phyloP scores from a whole-genome alignment of 2,113 vertebrate genomes.

The Setophaga kirtlandii region DNA sequence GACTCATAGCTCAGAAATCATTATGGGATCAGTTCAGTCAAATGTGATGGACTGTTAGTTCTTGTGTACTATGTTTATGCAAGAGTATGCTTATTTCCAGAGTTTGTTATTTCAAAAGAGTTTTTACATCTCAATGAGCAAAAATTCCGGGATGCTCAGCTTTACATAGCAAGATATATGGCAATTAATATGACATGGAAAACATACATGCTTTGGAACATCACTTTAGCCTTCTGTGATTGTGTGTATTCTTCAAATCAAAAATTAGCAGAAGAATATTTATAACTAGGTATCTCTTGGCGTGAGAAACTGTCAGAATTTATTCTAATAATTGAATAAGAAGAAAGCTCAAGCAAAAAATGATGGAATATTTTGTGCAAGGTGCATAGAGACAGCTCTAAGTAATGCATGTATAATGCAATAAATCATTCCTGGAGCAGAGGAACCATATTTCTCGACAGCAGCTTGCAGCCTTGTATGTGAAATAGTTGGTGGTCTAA shows the following conservation, averaged over 20 bases:
- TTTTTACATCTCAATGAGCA: fast-evolving
- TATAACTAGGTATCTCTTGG: neutral
- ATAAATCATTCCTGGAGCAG: neutral
- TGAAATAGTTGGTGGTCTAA: neutral
- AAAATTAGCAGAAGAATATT: neutral
- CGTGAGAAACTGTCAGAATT: neutral
- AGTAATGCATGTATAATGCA: neutral
- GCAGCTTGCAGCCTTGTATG: neutral
- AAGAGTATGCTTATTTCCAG: neutral
- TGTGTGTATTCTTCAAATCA: neutral
- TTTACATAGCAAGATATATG: neutral
- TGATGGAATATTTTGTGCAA: neutral
- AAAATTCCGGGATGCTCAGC: neutral
- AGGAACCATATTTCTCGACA: neutral
- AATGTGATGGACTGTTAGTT: neutral
- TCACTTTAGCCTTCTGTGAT: neutral
- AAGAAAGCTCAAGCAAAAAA: neutral
- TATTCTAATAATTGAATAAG: neutral
- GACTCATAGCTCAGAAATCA: neutral
- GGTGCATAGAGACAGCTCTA: neutral
- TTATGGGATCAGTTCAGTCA: neutral
- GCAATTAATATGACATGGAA: neutral
- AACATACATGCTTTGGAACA: neutral
- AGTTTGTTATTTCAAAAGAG: neutral
- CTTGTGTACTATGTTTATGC: neutral